Conservation (phyloP, 2,113 vertebrate species). For the Sinocyclocheilus grahami region DNA sequence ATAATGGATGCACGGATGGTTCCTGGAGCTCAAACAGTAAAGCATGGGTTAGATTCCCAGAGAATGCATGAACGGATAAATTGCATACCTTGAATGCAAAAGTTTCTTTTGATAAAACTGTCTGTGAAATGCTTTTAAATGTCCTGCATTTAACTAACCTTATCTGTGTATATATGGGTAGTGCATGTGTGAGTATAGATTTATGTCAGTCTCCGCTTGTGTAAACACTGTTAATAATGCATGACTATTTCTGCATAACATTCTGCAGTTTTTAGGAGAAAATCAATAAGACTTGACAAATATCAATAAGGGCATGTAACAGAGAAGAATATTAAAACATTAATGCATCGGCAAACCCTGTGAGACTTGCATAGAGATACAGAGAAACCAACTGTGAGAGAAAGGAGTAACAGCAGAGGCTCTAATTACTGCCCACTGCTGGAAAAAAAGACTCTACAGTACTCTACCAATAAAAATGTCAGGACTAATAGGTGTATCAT, state of each 20-base stretch:
- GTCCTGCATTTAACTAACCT: not conserved
- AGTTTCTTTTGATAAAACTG: not conserved
- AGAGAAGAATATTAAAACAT: not conserved
- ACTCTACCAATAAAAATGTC: not conserved
- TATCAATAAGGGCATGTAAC: not conserved
- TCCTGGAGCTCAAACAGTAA: not conserved
- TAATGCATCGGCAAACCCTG: not conserved
- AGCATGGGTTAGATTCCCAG: not conserved
- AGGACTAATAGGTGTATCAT: not conserved
- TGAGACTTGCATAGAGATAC: not conserved
- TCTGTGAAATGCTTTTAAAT: not conserved
- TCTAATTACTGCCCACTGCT: no score
- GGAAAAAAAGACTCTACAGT: not conserved
- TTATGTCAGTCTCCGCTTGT: not conserved
- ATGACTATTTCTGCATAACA: not conserved
- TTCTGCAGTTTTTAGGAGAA: conserved; percentile 9
- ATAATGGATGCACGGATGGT: not conserved
- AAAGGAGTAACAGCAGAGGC: not conserved
- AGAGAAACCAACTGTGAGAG: not conserved
- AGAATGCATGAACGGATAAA: not conserved
- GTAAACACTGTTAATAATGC: conserved; percentile 9
- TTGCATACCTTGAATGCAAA: not conserved
- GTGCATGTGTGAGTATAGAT: not conserved
- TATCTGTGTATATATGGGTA: not conserved
- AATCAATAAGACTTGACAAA: not conserved